A percentile compares a stretch with the other conserved stretches of the same genome.
Conservation (phyloP, 35 echinoderm and acorn worm genomes). For the Hemicentrotus pulcherrimus region DNA sequence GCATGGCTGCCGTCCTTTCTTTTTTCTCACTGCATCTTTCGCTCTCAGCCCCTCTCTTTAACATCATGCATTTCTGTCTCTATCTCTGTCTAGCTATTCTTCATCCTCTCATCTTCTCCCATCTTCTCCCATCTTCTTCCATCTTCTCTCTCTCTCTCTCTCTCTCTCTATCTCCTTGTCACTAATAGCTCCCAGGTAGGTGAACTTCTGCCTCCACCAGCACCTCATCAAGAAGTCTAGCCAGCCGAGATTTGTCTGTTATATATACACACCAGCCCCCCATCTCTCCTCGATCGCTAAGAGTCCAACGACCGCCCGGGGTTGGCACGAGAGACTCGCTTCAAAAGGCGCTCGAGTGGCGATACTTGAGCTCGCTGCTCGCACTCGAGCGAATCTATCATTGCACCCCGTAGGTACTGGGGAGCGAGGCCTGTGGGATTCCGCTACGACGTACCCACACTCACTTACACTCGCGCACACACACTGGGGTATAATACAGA, state of each 20-base stretch:
- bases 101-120: neutral
- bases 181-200: neutral
- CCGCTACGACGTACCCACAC: neutral
- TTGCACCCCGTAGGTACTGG: constrained; percentile 19
- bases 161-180: neutral
- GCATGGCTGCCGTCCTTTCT: no score
- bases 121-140: no score
- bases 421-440: constrained; percentile 7
- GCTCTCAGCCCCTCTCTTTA: neutral
- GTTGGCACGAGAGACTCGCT: constrained; percentile 23
- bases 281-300: neutral
- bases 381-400: constrained; percentile 41
- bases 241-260: constrained; percentile 9
- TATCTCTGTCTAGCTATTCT: neutral
- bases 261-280: constrained; percentile 34
- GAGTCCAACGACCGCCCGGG: constrained; percentile 37
- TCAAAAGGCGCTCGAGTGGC: constrained; percentile 22
- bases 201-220: neutral
- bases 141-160: neutral
- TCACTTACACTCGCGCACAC: neutral
- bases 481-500: neutral
- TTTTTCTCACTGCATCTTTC: neutral
- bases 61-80: neutral
- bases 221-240: neutral
- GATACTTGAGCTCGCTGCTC: constrained; percentile 32